Conservation (phyloP, 1,140 invertebrate genomes). For the Muscidifurax raptorellus region DNA sequence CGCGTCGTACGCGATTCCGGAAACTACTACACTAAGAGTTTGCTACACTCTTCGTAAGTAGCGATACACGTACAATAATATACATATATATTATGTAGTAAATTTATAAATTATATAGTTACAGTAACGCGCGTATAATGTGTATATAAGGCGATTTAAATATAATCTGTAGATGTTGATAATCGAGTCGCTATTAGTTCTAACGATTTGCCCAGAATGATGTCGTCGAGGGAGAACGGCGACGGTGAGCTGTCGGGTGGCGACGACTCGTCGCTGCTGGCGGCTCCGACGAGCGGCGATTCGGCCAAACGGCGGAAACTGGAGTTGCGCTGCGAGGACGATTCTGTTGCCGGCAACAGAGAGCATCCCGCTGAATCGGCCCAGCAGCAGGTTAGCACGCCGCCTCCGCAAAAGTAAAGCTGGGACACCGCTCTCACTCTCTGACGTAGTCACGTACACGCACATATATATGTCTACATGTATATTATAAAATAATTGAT, state of each 20-base stretch:
- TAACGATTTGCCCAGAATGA: conserved; percentile 3
- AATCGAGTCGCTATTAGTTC: not conserved
- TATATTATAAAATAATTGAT: conserved; percentile 61
- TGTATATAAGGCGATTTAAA: too few species aligned
- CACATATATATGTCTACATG: not conserved
- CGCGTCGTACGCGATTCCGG: conserved; percentile 96
- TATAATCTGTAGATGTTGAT: too few species aligned
- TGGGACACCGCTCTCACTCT: not conserved
- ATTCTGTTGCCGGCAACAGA: conserved; percentile 50
- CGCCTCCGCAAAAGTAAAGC: conserved; percentile 63
- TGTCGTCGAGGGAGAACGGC: conserved; percentile 72
- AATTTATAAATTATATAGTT: not conserved
- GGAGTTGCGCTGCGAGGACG: conserved; percentile 74
- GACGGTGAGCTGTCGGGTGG: conserved; percentile 60
- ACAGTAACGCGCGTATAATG: too few species aligned
- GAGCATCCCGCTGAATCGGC: conserved; percentile 67
- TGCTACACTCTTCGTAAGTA: conserved; percentile 39
- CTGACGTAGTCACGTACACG: not conserved
- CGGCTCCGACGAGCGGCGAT: conserved; percentile 63
- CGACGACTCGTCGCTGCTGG: conserved; percentile 12
- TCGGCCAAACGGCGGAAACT: conserved; percentile 69
- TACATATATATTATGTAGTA: not conserved
- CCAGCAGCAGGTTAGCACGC: conserved; percentile 75
- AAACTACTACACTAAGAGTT: conserved; percentile 88
- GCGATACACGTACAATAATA: not conserved